phyloP scores from a whole-genome alignment of 1,140 invertebrate genomes.

The Drosophila mayri region DNA sequence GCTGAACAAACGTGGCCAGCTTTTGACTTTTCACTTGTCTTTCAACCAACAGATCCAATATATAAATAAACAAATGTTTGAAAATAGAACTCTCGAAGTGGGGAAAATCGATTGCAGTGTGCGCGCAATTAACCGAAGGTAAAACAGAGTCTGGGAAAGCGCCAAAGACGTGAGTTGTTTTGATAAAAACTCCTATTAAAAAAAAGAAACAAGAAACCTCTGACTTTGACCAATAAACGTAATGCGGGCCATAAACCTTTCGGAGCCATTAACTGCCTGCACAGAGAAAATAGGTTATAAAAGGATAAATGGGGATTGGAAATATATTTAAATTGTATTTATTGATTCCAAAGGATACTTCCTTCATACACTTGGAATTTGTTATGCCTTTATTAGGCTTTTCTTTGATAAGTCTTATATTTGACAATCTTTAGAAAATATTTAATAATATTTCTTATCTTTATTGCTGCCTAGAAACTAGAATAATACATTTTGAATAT shows the following conservation, averaged over 20 bases:
- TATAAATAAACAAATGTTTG: conserved; percentile 56
- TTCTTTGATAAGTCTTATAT: no score
- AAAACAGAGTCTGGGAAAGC: conserved; percentile 25
- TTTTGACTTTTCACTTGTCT: conserved; percentile 64
- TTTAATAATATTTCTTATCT: no score
- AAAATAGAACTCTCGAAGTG: conserved; percentile 45
- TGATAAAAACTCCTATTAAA: conserved; percentile 45
- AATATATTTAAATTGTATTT: no score
- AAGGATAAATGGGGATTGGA: no score
- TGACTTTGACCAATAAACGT: conserved; percentile 28
- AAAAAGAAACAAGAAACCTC: conserved; percentile 38
- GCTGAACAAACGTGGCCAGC: conserved; percentile 36
- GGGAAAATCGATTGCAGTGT: conserved; percentile 53
- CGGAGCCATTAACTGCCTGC: conserved; percentile 24
- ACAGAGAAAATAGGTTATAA: background rate
- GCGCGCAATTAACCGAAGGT: conserved; percentile 48
- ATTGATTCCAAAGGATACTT: no score
- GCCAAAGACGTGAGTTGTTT: conserved; percentile 55
- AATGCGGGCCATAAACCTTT: conserved; percentile 41
- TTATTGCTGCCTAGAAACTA: no score
- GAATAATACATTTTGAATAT: no score
- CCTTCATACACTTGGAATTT: no score
- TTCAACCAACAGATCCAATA: conserved; percentile 59
- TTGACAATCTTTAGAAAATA: no score
- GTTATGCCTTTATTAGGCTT: no score